A percentile compares a stretch with the other conserved stretches of the same genome.
phyloP scores from a whole-genome alignment of 2,113 vertebrate species.

The Machaerirhynchus nigripectus region DNA sequence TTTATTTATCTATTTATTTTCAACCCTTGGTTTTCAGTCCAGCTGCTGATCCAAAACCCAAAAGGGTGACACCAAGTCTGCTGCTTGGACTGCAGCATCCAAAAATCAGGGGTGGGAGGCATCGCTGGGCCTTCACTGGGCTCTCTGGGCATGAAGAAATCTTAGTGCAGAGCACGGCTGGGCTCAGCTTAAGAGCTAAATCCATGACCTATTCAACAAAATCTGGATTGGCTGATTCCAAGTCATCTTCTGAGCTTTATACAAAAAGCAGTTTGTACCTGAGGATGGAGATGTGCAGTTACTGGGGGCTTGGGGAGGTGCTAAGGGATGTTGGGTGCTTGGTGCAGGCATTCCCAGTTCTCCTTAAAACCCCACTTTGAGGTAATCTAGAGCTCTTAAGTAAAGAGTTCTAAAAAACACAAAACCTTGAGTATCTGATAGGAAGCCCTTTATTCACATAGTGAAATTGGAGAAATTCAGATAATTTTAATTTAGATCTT shows the following conservation, averaged over 20 bases:
- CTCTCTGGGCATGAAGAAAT: not conserved
- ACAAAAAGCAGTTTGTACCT: not conserved
- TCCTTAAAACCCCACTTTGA: not conserved
- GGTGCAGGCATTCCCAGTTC: not conserved
- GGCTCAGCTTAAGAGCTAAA: not conserved
- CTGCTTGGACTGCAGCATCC: not conserved
- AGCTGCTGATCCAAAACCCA: not conserved
- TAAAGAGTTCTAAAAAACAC: not conserved
- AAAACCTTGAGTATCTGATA: not conserved
- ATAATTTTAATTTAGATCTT: not conserved
- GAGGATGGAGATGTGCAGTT: not conserved
- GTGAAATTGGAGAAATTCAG: not conserved
- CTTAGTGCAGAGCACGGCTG: not conserved
- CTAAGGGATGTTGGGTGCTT: not conserved
- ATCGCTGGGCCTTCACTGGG: fast-evolving
- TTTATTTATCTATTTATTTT: not conserved
- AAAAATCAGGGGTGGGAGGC: not conserved
- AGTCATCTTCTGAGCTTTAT: not conserved
- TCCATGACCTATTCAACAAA: not conserved
- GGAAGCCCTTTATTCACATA: not conserved
- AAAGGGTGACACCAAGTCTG: not conserved
- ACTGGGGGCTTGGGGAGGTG: not conserved
- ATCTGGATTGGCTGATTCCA: too few species aligned
- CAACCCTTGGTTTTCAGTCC: not conserved
- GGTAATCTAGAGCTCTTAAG: not conserved